Percentiles rank a stretch among this genome's conserved stretches.
Conservation (phyloP, 2,888 invertebrate species). For the Bombylius discolor region DNA sequence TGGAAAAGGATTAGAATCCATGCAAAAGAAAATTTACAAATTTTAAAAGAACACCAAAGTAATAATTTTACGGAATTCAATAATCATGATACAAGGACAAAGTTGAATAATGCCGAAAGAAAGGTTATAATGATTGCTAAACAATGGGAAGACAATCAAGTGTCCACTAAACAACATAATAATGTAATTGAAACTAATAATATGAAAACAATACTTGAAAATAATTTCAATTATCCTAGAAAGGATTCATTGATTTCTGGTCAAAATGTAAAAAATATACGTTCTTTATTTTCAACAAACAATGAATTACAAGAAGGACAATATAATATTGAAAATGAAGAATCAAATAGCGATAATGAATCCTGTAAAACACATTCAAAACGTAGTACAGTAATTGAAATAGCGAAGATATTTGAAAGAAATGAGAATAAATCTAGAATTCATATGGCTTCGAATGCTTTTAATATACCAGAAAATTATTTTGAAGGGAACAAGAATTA, state of each 20-base stretch:
- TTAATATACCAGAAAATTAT: neutral
- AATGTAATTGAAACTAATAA: neutral
- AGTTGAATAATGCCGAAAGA: neutral
- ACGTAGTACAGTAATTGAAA: conserved; percentile 24
- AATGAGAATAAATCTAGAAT: conserved; percentile 1
- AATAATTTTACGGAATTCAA: too few relatives aligned
- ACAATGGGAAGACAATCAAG: neutral
- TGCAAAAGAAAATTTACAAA: conserved; percentile 24
- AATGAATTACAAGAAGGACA: too few relatives aligned
- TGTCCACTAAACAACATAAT: neutral
- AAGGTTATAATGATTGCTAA: neutral
- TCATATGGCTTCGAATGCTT: neutral
- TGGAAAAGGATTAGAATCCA: conserved; percentile 24
- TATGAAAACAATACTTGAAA: neutral
- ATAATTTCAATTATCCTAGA: neutral
- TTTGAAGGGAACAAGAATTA: neutral
- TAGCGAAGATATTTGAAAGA: conserved; percentile 31
- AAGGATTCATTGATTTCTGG: neutral
- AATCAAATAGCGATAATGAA: neutral
- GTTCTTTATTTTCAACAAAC: too few relatives aligned
- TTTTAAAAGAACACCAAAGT: neutral
- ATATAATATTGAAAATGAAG: neutral
- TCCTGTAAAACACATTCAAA: neutral
- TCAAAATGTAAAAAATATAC: neutral
- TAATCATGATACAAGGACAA: too few relatives aligned